Conservation (phyloP, 2,113 vertebrate species). For the Pseudorasbora parva region DNA sequence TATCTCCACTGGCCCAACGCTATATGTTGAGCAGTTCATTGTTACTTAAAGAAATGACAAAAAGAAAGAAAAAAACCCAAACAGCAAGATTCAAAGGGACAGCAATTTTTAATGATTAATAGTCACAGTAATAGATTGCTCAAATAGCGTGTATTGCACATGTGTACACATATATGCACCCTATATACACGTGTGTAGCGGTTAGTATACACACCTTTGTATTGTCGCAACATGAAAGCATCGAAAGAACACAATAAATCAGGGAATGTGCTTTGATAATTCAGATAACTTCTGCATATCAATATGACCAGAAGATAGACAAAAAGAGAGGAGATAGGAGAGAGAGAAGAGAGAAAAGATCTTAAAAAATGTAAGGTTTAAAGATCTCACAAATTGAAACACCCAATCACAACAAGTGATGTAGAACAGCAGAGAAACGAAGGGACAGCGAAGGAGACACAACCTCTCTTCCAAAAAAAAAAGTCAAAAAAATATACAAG, state of each 20-base stretch:
- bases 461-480: conserved; percentile 59
- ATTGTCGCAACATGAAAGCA: conserved; percentile 69
- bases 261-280: conserved; percentile 79
- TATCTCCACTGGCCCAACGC: conserved; percentile 47
- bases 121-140: conserved; percentile 82
- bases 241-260: conserved; percentile 65
- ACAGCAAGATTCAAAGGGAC: conserved; percentile 63
- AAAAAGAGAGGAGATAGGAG: conserved; percentile 29
- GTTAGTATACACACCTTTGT: conserved; percentile 69
- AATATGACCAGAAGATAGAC: conserved; percentile 63
- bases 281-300: conserved; percentile 64
- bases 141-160: conserved; percentile 79
- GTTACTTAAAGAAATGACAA: not conserved
- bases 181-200: conserved; percentile 77
- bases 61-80: not conserved
- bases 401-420: conserved; percentile 65
- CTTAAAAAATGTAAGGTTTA: conserved; percentile 60
- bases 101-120: conserved; percentile 70
- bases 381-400: conserved; percentile 62
- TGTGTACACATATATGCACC: conserved; percentile 78
- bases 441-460: conserved; percentile 57
- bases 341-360: conserved; percentile 49
- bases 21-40: not conserved
- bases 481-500: conserved; percentile 64
- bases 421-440: conserved; percentile 58